phyloP scores from a whole-genome alignment of 2,113 vertebrate genomes.

The Cavia aperea region DNA sequence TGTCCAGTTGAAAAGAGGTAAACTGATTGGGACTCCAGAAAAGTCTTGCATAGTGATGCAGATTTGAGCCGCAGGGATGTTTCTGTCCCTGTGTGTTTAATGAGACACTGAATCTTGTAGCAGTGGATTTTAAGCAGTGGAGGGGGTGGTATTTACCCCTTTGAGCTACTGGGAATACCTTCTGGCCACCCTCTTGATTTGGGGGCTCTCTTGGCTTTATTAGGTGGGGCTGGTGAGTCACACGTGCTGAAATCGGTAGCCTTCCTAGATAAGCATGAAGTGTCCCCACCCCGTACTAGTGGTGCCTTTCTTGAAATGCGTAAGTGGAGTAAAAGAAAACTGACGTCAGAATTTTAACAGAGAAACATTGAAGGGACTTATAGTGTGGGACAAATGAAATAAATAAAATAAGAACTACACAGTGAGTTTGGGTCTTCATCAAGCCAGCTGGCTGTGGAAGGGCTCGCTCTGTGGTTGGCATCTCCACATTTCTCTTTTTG shows the following conservation, averaged over 20 bases:
- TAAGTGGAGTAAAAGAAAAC: neutral
- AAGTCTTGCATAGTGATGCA: neutral
- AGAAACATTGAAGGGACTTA: neutral
- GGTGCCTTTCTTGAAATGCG: neutral
- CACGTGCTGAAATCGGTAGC: neutral
- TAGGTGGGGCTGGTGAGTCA: neutral
- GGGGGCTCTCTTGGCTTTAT: neutral
- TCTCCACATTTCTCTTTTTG: neutral
- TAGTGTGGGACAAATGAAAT: neutral
- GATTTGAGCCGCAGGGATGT: neutral
- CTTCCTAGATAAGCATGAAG: neutral
- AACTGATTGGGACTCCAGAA: neutral
- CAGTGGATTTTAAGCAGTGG: neutral
- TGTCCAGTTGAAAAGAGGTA: neutral
- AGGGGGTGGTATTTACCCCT: neutral
- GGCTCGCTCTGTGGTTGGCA: neutral
- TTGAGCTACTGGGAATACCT: neutral
- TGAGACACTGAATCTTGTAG: neutral
- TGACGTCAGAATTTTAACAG: neutral
- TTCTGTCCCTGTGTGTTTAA: neutral
- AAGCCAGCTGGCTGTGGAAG: no score
- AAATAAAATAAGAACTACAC: neutral
- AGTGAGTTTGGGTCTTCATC: neutral
- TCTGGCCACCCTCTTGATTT: neutral
- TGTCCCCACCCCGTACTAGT: neutral